Conservation (phyloP, 1,140 invertebrate genomes). For the Cardiocondyla obscurior region DNA sequence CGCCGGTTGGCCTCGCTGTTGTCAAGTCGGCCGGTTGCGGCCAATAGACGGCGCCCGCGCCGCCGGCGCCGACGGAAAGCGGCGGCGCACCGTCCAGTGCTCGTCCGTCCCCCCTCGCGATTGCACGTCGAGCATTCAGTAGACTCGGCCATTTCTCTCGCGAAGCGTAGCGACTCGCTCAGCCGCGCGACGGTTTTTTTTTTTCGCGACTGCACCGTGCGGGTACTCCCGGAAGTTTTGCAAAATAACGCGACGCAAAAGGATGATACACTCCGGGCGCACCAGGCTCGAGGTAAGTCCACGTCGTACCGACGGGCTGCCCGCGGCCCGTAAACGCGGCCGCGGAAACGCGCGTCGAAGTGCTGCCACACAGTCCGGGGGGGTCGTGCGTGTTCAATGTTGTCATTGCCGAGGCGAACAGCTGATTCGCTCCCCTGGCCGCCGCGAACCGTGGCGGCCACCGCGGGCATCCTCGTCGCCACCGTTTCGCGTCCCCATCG, state of each 20-base stretch:
- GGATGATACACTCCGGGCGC: conserved; percentile 84
- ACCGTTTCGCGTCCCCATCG: conserved; percentile 9
- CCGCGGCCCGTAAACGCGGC: background rate
- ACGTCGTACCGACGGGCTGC: background rate
- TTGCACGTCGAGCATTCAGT: conserved; percentile 75
- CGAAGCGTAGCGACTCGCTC: conserved; percentile 74
- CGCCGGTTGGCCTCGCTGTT: conserved; percentile 78
- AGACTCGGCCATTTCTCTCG: conserved; percentile 83
- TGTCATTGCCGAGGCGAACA: conserved; percentile 82
- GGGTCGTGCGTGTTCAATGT: conserved; percentile 78
- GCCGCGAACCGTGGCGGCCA: conserved; percentile 38
- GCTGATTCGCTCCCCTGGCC: conserved; percentile 79
- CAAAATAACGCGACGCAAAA: conserved; percentile 85
- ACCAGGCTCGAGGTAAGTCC: conserved; percentile 84
- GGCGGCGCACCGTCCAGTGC: conserved; percentile 51
- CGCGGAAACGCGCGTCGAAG: conserved; percentile 67
- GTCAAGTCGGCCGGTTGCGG: conserved; percentile 75
- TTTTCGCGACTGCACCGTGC: conserved; percentile 72
- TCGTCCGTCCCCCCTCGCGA: conserved; percentile 36
- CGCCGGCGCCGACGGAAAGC: conserved; percentile 44
- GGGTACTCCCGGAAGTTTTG: conserved; percentile 81
- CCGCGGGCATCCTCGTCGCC: conserved; percentile 26
- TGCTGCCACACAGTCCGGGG: conserved; percentile 56
- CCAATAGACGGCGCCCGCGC: conserved; percentile 62
- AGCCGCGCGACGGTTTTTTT: conserved; percentile 61